Conservation (phyloP, 2,888 invertebrate species). For the Lomographa bimaculata region DNA sequence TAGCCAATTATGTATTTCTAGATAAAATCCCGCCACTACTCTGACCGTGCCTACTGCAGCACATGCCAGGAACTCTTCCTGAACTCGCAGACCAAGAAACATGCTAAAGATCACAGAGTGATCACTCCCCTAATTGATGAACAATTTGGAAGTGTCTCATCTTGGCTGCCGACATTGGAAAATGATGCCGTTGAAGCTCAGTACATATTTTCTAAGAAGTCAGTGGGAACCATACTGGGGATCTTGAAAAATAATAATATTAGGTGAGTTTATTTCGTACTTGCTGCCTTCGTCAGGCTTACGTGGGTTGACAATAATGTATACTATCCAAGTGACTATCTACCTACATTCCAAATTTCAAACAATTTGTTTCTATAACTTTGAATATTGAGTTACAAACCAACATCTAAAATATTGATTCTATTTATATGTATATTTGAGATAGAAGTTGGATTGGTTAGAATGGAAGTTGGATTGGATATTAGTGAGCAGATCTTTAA, state of each 20-base stretch:
- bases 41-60: constrained; percentile 85
- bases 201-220: constrained; percentile 90
- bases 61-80: constrained; percentile 84
- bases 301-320: no score
- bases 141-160: constrained; percentile 85
- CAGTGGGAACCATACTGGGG: constrained; percentile 85
- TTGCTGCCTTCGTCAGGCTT: no score
- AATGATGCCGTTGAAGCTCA: constrained; percentile 94
- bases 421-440: no score
- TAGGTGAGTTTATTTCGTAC: constrained; percentile 76
- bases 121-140: constrained; percentile 80
- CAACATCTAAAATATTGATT: no score
- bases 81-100: constrained; percentile 64
- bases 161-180: constrained; percentile 86
- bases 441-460: no score
- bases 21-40: constrained; percentile 67
- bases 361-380: no score
- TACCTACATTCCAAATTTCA: no score
- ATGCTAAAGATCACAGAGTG: constrained; percentile 82
- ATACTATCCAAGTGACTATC: no score
- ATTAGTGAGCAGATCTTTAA: no score
- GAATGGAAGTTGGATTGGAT: no score
- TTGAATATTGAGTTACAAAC: no score
- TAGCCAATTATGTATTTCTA: no score
- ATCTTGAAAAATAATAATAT: constrained; percentile 85